These are phyloP conservation scores for Metopolophium dirhodum DNA, from an alignment of 1,140 invertebrate species.

Conservation along the genomic window DNA sequence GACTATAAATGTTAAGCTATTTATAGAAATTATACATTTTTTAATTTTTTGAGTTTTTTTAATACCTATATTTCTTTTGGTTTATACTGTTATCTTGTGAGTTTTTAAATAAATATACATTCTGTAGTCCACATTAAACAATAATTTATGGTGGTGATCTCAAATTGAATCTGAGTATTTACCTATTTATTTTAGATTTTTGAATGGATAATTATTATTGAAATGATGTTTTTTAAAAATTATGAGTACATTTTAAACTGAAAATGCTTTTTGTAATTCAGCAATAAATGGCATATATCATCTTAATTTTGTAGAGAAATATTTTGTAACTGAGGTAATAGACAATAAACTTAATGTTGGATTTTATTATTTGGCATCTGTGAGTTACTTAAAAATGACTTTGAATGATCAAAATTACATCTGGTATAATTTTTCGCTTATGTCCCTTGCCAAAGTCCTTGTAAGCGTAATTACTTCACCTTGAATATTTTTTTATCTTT, in stretches of 20 bases:
- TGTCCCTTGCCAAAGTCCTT: not conserved
- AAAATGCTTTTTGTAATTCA: not conserved
- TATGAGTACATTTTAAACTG: not conserved
- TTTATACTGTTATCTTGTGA: too few relatives aligned
- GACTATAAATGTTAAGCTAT: too few relatives aligned
- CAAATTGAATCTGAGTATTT: not conserved
- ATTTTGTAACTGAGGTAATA: not conserved
- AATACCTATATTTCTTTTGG: too few relatives aligned
- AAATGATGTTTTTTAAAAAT: not conserved
- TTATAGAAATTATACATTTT: too few relatives aligned
- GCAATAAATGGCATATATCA: not conserved
- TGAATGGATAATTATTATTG: not conserved
- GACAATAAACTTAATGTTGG: slow-evolving; percentile 8
- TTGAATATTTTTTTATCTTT: slow-evolving; percentile 36
- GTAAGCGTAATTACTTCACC: slow-evolving; percentile 26
- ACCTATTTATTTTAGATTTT: not conserved
- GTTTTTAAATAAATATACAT: too few relatives aligned
- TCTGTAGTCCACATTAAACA: too few relatives aligned
- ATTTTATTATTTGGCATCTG: slow-evolving; percentile 46
- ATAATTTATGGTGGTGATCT: too few relatives aligned
- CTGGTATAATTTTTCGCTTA: not conserved
- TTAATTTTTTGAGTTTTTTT: too few relatives aligned
- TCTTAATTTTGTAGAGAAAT: not conserved
- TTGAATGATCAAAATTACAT: slow-evolving; percentile 25
- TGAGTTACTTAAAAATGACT: not conserved